These are phyloP conservation scores for Dasypolia templi DNA, from an alignment of 2,888 invertebrate genomes.

Conservation along the genomic window DNA sequence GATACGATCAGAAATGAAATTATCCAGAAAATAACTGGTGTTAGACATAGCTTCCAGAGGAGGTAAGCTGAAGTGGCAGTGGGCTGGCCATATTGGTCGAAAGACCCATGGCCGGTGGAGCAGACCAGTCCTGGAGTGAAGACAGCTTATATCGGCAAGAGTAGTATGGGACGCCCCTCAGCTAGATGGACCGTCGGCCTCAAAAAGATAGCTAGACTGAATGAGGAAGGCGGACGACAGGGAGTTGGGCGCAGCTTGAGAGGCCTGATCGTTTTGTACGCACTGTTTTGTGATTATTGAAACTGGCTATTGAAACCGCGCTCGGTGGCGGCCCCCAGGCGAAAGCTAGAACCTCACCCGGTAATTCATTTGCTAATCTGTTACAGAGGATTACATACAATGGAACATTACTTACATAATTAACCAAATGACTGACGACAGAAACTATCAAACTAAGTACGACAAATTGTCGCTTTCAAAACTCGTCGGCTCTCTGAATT, in stretches of 20 bases:
- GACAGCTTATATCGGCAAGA: neutral
- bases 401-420: constrained; percentile 9
- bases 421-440: constrained; percentile 43
- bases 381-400: constrained; percentile 4
- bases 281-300: neutral
- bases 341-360: constrained; percentile 1
- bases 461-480: constrained; percentile 65
- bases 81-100: neutral
- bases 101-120: neutral
- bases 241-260: too few relatives aligned
- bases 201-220: neutral
- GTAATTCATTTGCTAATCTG: constrained; percentile 18
- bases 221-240: neutral
- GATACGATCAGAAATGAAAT: neutral
- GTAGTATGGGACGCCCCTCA: too few relatives aligned
- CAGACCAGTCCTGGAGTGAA: neutral
- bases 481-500: constrained; percentile 69
- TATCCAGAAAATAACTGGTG: neutral
- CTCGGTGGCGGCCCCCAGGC: neutral
- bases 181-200: neutral
- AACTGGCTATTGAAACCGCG: neutral
- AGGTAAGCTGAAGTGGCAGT: neutral
- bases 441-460: constrained; percentile 57
- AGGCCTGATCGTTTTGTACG: neutral
- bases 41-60: neutral